Evolutionary conservation across 2,888 invertebrate genomes (phyloP).

Genomic region (Aphodius sticticus): DNA sequence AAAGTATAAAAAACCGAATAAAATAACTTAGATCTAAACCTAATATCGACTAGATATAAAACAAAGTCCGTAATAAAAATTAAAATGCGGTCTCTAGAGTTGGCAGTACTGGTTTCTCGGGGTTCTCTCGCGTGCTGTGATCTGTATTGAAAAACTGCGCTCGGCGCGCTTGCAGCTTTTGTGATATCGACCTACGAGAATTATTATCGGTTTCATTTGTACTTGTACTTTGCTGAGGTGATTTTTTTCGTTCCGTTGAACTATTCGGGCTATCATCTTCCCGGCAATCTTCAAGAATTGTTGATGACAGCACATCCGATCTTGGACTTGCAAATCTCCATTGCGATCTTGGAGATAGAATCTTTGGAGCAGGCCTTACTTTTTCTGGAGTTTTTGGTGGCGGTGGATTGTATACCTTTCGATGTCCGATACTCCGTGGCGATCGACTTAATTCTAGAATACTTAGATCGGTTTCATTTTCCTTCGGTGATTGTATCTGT

Average conservation of each 20-base stretch:
- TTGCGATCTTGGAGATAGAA: slow-evolving; percentile 74
- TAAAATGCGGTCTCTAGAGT: slow-evolving; percentile 71
- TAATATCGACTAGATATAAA: slow-evolving; percentile 41
- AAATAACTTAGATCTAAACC: neutral
- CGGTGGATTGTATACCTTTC: slow-evolving; percentile 67
- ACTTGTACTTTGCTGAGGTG: slow-evolving; percentile 27
- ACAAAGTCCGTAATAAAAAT: slow-evolving; percentile 30
- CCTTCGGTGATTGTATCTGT: slow-evolving; percentile 53
- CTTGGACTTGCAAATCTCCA: slow-evolving; percentile 79
- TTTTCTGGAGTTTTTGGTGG: slow-evolving; percentile 59
- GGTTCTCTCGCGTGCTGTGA: slow-evolving; percentile 29
- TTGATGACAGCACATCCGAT: slow-evolving; percentile 85
- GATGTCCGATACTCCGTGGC: slow-evolving; percentile 71
- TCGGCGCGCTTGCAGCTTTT: slow-evolving; percentile 68
- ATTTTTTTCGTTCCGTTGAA: slow-evolving; percentile 65
- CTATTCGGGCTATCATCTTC: slow-evolving; percentile 76
- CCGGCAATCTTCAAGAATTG: slow-evolving; percentile 86
- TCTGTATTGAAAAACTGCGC: slow-evolving; percentile 65
- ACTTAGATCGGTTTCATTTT: slow-evolving; percentile 58
- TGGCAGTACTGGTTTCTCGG: slow-evolving; percentile 58
- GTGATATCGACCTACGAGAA: slow-evolving; percentile 42
- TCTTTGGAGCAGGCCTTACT: slow-evolving; percentile 62
- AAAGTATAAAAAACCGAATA: neutral
- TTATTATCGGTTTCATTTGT: slow-evolving; percentile 36
- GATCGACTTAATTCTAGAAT: slow-evolving; percentile 76